Evolutionary conservation across 2,113 vertebrate genomes (phyloP).

Genomic region (Ibidorhyncha struthersii): DNA sequence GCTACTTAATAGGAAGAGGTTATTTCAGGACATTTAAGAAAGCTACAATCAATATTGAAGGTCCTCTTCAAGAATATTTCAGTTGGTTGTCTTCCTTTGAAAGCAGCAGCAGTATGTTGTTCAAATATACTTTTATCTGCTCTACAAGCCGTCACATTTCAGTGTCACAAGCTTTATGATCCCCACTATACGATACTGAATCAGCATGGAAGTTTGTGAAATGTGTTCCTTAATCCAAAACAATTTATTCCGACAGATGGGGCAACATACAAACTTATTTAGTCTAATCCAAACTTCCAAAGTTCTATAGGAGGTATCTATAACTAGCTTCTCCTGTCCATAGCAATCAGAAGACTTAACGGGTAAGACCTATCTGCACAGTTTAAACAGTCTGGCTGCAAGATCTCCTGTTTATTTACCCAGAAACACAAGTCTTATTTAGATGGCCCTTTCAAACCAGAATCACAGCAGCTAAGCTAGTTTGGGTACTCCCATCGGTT

Average conservation of each 20-base stretch:
- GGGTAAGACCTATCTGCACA: too few species aligned
- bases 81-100: background rate
- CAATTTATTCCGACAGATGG: background rate
- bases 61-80: background rate
- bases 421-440: background rate
- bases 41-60: background rate
- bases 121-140: background rate
- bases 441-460: background rate
- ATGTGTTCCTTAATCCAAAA: background rate
- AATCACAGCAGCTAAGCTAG: background rate
- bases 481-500: background rate
- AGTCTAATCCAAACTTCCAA: background rate
- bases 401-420: background rate
- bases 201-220: background rate
- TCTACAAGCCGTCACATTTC: background rate
- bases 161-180: background rate
- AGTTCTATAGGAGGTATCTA: background rate
- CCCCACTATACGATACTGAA: background rate
- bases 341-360: background rate
- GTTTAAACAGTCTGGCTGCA: background rate
- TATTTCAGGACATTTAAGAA: background rate
- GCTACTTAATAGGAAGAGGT: background rate
- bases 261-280: background rate
- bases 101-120: background rate
- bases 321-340: background rate